Evolutionary conservation across 2,888 invertebrate genomes (phyloP), one percentile per base, ranked within the genome.

Genomic region (Eristalis arbustorum): DNA sequence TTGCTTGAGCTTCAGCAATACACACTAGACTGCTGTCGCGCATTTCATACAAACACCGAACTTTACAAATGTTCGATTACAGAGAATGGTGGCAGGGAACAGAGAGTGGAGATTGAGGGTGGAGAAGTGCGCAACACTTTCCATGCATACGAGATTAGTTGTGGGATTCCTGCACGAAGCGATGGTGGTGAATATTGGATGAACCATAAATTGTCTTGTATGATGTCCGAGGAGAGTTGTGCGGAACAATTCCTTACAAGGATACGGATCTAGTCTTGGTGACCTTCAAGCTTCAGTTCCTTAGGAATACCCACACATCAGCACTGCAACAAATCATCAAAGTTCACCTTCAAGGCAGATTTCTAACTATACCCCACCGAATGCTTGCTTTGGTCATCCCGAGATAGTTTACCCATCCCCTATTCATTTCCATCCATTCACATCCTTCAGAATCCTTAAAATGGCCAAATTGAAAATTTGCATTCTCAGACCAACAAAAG

Each of bases 41-140:
- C 72, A 72, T 76, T 76, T 69, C 85, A 22, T 66, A 49, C 31
- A 40, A 69, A 63, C 61, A 74, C 49, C 56, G 34, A 34, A 49
- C 49, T 49, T 49, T 49, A 8, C 49, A 49, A 49, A 49, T 49
- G 49, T 18, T 18, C 49, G 37, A 13, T 37, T 42, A 8, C 8
- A 2, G 18, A 49, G 3, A n/a, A 1, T 4, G 42, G 49, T 8
- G 49, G 8, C 8, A 1, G 0, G 49, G 14, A 14, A 42, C 10
- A 23, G 69, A 40, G 71, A n/a, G 56, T 75, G 82, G 74, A 69
- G 71, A 72, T 83, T 40, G n/a, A n/a, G n/a, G n/a, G n/a, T n/a
- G n/a, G n/a, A n/a, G 78, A 83, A 87, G 79, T 83, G 87, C 83
- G 87, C 87, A 87, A 87, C 87, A 87, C 87, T 83, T 79, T 83